Conservation (phyloP, 2,113 vertebrate species). For the Saguinus midas region DNA sequence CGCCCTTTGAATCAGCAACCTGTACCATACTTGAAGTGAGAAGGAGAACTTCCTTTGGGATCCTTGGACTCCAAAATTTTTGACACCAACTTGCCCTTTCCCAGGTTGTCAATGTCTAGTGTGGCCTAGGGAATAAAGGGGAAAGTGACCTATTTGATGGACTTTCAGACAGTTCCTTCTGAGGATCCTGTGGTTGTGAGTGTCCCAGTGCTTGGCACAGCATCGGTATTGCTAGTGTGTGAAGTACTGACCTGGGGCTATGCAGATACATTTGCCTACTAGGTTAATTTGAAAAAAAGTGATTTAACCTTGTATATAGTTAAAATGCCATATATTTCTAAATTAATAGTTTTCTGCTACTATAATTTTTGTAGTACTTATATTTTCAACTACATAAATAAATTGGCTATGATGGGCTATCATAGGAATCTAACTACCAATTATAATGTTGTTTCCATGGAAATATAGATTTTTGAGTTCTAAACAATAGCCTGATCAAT, state of each 20-base stretch:
- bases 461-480: constrained; percentile 61
- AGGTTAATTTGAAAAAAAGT: constrained; percentile 16
- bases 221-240: background rate
- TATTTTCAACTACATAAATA: constrained; percentile 57
- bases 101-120: background rate
- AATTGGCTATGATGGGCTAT: constrained; percentile 9
- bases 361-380: constrained; percentile 50
- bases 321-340: constrained; percentile 41
- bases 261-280: background rate
- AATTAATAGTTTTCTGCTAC: constrained; percentile 11
- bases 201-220: background rate
- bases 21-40: background rate
- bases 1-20: background rate
- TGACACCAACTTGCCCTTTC: background rate
- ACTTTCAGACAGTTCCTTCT: background rate
- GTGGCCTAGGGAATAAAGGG: background rate
- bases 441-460: constrained; percentile 54
- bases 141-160: background rate
- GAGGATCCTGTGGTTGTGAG: background rate
- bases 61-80: background rate
- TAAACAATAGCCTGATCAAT: constrained; percentile 43
- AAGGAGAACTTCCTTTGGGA: background rate
- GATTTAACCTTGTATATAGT: constrained; percentile 28
- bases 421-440: constrained; percentile 28
- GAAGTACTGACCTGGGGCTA: background rate